A percentile compares a stretch with the other conserved stretches of the same genome.
Evolutionary conservation across 1,140 invertebrate species (phyloP).

Genomic region (Goniozus legneri): DNA sequence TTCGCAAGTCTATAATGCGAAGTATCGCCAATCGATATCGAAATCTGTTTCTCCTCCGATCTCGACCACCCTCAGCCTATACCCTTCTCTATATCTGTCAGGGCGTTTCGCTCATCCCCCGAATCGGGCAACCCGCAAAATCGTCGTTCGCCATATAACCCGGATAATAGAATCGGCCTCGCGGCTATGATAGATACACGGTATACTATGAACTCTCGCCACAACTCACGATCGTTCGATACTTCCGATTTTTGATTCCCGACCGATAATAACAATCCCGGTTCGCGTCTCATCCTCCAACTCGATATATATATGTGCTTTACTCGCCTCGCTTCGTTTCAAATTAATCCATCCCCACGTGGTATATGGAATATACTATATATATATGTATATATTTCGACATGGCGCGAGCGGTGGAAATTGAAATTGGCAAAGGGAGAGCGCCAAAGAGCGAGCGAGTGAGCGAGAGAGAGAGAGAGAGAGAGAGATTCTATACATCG

Average conservation of each 20-base stretch:
- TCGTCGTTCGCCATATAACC: too few relatives aligned
- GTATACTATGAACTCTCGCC: slow-evolving; percentile 15
- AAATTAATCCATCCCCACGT: not conserved
- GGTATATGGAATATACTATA: too few relatives aligned
- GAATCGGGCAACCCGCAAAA: too few relatives aligned
- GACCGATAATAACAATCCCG: slow-evolving; percentile 22
- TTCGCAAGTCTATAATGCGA: too few relatives aligned
- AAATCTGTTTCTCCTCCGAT: too few relatives aligned
- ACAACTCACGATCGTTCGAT: slow-evolving; percentile 23
- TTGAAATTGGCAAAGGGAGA: not conserved
- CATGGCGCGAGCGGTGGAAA: not conserved
- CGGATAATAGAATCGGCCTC: slow-evolving; percentile 10
- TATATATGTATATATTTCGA: not conserved
- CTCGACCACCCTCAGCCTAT: too few relatives aligned
- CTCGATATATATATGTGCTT: not conserved
- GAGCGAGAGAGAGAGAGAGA: too few relatives aligned
- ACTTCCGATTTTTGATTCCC: slow-evolving; percentile 32
- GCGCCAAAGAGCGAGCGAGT: too few relatives aligned
- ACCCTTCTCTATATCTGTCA: too few relatives aligned
- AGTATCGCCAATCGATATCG: too few relatives aligned
- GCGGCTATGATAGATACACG: not conserved
- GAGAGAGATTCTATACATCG: too few relatives aligned
- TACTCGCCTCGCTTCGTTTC: not conserved
- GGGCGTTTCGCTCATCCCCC: too few relatives aligned
- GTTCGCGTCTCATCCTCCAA: not conserved